Percentiles rank a stretch among this genome's conserved stretches.
Conservation (phyloP, 2,113 vertebrate species). For the Caloenas nicobarica region DNA sequence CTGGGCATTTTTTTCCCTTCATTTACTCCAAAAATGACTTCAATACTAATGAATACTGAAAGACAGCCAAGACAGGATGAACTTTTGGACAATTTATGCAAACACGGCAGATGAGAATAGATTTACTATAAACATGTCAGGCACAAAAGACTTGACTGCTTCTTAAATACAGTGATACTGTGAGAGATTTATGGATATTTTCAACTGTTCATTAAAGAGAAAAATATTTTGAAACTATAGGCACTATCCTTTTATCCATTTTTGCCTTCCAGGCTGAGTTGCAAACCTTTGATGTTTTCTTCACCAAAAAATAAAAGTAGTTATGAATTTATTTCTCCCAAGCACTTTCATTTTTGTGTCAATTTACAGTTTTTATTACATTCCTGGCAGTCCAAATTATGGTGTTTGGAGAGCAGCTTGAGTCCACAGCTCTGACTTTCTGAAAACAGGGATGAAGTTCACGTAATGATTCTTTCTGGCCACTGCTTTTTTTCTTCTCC, state of each 20-base stretch:
- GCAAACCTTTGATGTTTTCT: conserved; percentile 57
- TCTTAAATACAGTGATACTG: conserved; percentile 48
- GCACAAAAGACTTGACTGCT: conserved; percentile 33
- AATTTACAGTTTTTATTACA: conserved; percentile 64
- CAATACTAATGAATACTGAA: conserved; percentile 60
- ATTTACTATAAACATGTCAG: conserved; percentile 57
- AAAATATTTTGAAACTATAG: conserved; percentile 63
- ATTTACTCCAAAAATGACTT: conserved; percentile 48
- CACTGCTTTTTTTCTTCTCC: conserved; percentile 12
- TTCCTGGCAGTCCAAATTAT: conserved; percentile 36
- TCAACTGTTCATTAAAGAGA: conserved; percentile 65
- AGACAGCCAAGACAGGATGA: conserved; percentile 52
- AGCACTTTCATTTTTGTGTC: conserved; percentile 61
- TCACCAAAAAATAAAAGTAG: conserved; percentile 41
- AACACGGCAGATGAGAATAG: conserved; percentile 48
- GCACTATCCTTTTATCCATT: conserved; percentile 27
- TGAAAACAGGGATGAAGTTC: conserved; percentile 23
- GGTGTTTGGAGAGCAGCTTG: conserved; percentile 39
- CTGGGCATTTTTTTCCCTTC: conserved; percentile 39
- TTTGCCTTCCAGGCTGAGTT: conserved; percentile 55
- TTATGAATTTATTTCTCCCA: conserved; percentile 60
- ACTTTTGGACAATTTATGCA: conserved; percentile 64
- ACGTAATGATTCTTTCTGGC: conserved; percentile 35
- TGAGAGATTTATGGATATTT: conserved; percentile 54
- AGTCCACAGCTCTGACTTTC: conserved; percentile 14